phyloP scores from a whole-genome alignment of 2,797 vertebrate genomes.

The Danio tinwini region DNA sequence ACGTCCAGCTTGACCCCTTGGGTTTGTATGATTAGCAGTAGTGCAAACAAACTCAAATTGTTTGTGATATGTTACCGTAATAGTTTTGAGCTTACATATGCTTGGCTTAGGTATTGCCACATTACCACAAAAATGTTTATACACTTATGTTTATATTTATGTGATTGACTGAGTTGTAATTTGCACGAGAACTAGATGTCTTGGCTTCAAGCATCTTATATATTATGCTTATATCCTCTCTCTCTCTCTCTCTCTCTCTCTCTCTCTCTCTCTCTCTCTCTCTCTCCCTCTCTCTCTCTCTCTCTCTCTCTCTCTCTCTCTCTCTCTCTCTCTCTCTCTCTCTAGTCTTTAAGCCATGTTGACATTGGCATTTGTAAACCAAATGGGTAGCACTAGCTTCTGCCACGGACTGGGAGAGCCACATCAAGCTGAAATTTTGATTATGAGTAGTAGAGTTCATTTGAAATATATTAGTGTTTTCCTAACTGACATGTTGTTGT shows the following conservation, averaged over 20 bases:
- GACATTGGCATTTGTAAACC: constrained; percentile 38
- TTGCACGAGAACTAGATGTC: neutral
- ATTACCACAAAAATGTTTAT: constrained; percentile 22
- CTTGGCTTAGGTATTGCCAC: constrained; percentile 10
- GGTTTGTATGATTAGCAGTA: constrained; percentile 14
- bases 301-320: constrained; percentile 12
- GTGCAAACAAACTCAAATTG: constrained; percentile 40
- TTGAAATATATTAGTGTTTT: constrained; percentile 3
- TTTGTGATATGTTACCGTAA: constrained; percentile 37
- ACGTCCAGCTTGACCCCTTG: constrained; percentile 11
- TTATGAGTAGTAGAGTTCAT: neutral
- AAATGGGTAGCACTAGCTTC: constrained; percentile 16
- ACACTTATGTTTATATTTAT: constrained; percentile 14
- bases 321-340: neutral
- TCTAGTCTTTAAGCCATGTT: constrained; percentile 3
- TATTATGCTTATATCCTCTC: neutral
- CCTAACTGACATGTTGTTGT: neutral
- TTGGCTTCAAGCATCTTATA: constrained; percentile 3
- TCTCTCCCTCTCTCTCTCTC: constrained; percentile 8
- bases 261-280: constrained; percentile 8
- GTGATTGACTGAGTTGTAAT: constrained; percentile 8
- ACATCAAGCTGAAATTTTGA: neutral
- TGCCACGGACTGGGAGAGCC: neutral
- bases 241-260: neutral
- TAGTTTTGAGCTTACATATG: neutral